Conservation (phyloP, 1,140 invertebrate genomes). For the Ooceraea biroi region DNA sequence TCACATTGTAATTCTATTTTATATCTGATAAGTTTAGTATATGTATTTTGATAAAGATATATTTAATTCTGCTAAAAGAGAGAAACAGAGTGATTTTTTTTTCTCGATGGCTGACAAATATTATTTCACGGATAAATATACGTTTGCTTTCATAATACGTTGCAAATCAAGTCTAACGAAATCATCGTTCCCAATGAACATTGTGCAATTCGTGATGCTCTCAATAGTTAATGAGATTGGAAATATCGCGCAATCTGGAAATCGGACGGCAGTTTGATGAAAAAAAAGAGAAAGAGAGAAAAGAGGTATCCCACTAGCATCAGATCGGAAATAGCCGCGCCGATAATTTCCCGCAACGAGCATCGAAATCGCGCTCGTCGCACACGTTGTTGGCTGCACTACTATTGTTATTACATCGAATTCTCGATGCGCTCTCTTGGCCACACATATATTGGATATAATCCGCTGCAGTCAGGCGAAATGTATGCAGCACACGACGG, state of each 20-base stretch:
- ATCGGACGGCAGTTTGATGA: not conserved
- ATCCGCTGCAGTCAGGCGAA: not conserved
- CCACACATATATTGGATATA: slow-evolving; percentile 42
- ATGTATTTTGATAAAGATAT: no score
- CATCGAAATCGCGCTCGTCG: slow-evolving; percentile 34
- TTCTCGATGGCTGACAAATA: not conserved
- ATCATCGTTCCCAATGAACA: not conserved
- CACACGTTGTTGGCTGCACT: slow-evolving; percentile 8
- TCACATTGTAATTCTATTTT: no score
- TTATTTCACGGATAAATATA: no score
- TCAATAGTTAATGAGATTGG: slow-evolving; percentile 5
- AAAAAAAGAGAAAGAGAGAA: not conserved
- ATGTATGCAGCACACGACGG: slow-evolving; percentile 29
- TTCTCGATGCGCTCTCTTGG: slow-evolving; percentile 51
- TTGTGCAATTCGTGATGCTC: not conserved
- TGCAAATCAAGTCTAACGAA: not conserved
- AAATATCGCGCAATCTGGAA: slow-evolving; percentile 31
- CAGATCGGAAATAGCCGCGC: slow-evolving; percentile 26
- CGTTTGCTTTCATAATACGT: not conserved
- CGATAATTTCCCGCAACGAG: slow-evolving; percentile 53
- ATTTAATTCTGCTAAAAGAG: no score
- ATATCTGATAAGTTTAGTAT: no score
- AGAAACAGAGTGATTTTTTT: not conserved
- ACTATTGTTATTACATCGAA: slow-evolving; percentile 39
- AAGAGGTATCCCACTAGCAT: no score